phyloP scores from a whole-genome alignment of 2,888 invertebrate species.

The Catonia carolina region DNA sequence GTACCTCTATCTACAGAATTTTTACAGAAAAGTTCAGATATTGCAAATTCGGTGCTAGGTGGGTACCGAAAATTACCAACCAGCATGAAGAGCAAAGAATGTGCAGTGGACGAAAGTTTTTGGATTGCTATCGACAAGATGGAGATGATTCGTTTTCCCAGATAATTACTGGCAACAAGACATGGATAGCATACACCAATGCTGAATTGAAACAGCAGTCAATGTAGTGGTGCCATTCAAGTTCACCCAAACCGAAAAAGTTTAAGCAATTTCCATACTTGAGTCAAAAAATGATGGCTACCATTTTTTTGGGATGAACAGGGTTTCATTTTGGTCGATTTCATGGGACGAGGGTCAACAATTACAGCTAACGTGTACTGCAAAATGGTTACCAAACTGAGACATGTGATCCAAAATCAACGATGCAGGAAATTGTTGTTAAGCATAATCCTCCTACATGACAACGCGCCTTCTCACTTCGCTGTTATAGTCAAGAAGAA shows the following conservation, averaged over 20 bases:
- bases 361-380: no score
- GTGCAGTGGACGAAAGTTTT: conserved; percentile 15
- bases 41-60: not conserved
- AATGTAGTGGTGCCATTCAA: conserved; percentile 15
- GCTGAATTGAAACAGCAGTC: conserved; percentile 19
- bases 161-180: conserved; percentile 22
- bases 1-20: conserved; percentile 8
- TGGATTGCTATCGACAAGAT: conserved; percentile 18
- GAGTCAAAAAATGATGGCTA: conserved; percentile 7
- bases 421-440: no score
- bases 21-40: conserved; percentile 16
- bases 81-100: conserved; percentile 23
- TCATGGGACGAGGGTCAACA: no score
- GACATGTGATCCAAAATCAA: no score
- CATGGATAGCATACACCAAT: conserved; percentile 18
- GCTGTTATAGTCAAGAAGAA: no score
- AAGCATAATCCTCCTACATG: no score
- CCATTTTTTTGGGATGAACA: not conserved
- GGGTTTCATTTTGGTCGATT: not conserved
- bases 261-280: conserved; percentile 1
- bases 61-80: conserved; percentile 22
- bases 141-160: conserved; percentile 23
- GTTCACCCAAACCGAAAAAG: not conserved
- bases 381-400: no score
- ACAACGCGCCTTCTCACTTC: no score